Conservation (phyloP, 2,888 invertebrate species). For the Ischnus inquisitorius region DNA sequence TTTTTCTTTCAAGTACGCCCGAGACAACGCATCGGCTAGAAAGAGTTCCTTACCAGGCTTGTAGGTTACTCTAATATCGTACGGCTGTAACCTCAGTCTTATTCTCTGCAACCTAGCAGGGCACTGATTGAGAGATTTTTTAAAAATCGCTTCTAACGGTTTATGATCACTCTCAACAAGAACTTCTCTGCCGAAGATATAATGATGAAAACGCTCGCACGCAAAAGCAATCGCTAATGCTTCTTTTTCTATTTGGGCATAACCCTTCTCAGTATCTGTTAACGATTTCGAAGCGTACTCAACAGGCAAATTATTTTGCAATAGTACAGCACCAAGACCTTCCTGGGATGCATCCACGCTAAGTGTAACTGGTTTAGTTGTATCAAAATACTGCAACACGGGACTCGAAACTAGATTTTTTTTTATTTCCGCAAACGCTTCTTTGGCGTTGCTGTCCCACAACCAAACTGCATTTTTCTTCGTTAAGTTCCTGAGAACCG, state of each 20-base stretch:
- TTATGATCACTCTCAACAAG: constrained; percentile 66
- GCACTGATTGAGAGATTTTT: constrained; percentile 57
- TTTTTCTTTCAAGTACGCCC: constrained; percentile 45
- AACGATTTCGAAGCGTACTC: background rate
- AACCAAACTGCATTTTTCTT: constrained; percentile 57
- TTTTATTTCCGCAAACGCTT: constrained; percentile 55
- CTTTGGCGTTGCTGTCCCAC: constrained; percentile 59
- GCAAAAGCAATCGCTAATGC: constrained; percentile 71
- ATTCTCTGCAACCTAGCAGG: constrained; percentile 69
- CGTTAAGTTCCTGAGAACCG: constrained; percentile 55
- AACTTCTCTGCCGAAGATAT: constrained; percentile 71
- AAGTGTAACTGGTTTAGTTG: background rate
- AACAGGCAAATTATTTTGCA: background rate
- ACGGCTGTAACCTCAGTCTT: constrained; percentile 66
- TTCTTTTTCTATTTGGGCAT: constrained; percentile 76
- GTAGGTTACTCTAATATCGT: constrained; percentile 63
- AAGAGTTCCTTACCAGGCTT: constrained; percentile 70
- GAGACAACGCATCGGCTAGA: constrained; percentile 69
- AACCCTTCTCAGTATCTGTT: constrained; percentile 65
- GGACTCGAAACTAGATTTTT: constrained; percentile 24
- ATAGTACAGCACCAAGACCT: background rate
- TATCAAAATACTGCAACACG: constrained; percentile 20
- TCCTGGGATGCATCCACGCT: constrained; percentile 54
- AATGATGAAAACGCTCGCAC: constrained; percentile 71
- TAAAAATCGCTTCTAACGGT: constrained; percentile 63